A percentile compares a stretch with the other conserved stretches of the same genome.
Evolutionary conservation across 2,113 vertebrate species (phyloP).

Genomic region (Oenanthe oenanthe): DNA sequence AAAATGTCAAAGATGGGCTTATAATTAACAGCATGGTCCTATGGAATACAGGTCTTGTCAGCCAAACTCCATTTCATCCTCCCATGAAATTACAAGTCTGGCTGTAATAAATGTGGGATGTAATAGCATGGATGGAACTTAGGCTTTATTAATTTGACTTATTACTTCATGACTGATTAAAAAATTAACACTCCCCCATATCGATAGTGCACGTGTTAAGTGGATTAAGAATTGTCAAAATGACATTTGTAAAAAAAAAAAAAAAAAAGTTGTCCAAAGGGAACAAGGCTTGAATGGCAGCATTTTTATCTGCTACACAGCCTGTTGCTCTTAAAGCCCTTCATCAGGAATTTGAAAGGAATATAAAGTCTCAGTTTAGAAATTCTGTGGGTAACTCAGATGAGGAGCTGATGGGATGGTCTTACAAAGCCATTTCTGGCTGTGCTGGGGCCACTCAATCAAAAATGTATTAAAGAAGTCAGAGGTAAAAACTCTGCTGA

Average conservation of each 20-base stretch:
- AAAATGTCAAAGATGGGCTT: neutral
- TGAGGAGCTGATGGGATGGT: neutral
- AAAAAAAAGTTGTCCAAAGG: neutral
- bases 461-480: neutral
- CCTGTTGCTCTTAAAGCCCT: neutral
- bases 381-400: neutral
- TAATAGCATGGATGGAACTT: constrained; percentile 43
- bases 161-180: constrained; percentile 59
- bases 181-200: constrained; percentile 55
- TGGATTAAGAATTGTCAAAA: constrained; percentile 48
- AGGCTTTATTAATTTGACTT: constrained; percentile 50
- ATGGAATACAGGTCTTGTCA: constrained; percentile 18
- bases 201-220: constrained; percentile 18
- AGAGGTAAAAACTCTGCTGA: neutral
- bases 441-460: neutral
- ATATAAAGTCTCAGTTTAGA: neutral
- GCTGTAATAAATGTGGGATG: constrained; percentile 50
- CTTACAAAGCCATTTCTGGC: neutral
- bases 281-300: constrained; percentile 10
- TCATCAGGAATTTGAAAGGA: neutral
- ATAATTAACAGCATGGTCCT: neutral
- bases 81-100: constrained; percentile 49
- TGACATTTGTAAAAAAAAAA: constrained; percentile 23
- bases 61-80: constrained; percentile 35
- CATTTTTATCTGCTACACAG: constrained; percentile 25